phyloP scores from a whole-genome alignment of 1,140 invertebrate genomes.

The Lepidotrigona ventralis region DNA sequence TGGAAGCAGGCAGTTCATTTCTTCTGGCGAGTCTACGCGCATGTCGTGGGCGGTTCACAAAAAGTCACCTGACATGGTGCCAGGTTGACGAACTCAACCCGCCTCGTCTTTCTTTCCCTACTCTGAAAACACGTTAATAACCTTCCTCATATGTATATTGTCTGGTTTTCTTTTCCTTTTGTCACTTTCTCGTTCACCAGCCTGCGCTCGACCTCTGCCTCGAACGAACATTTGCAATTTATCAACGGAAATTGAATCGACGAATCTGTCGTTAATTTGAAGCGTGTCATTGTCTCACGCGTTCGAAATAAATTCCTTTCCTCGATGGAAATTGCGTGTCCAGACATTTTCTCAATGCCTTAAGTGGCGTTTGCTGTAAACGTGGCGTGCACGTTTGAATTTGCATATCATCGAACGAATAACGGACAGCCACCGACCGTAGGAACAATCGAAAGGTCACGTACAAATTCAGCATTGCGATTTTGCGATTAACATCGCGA shows the following conservation, averaged over 20 bases:
- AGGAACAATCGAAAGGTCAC: constrained; percentile 34
- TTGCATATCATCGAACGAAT: constrained; percentile 38
- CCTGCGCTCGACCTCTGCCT: too few species aligned
- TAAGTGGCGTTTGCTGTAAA: constrained; percentile 5
- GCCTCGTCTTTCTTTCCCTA: constrained; percentile 50
- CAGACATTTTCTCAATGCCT: constrained; percentile 1
- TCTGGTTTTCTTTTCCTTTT: constrained; percentile 12
- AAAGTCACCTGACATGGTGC: constrained; percentile 59
- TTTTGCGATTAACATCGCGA: constrained; percentile 35
- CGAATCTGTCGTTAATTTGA: background rate
- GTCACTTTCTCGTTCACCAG: background rate
- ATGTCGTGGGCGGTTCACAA: constrained; percentile 56
- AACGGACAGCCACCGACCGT: constrained; percentile 12
- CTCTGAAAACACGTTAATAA: constrained; percentile 72
- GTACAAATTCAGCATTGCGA: constrained; percentile 38
- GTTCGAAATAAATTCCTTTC: background rate
- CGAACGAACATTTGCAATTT: background rate
- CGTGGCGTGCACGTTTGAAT: background rate
- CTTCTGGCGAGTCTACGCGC: constrained; percentile 36
- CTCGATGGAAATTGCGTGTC: constrained; percentile 13
- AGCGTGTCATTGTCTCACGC: background rate
- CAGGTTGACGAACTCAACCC: constrained; percentile 51
- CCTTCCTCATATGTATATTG: constrained; percentile 7
- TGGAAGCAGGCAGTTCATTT: background rate
- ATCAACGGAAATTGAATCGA: background rate